Evolutionary conservation across 2,797 vertebrate species (phyloP).

Genomic region (Synaphobranchus kaupii): DNA sequence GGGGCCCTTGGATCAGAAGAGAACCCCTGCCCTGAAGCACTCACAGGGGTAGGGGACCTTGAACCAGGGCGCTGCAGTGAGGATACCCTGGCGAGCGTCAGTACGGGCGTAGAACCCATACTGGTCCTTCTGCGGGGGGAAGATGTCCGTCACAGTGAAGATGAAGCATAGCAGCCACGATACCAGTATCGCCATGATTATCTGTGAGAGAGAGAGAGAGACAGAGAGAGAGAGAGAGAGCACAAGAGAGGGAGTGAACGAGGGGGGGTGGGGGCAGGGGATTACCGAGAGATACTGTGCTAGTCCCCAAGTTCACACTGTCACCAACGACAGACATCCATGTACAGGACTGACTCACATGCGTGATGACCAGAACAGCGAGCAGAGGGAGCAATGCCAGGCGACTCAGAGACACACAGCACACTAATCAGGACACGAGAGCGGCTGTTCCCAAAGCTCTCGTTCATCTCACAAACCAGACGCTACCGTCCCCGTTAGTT

Average conservation of each 20-base stretch:
- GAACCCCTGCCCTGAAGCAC: constrained; percentile 52
- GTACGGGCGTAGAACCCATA: constrained; percentile 95
- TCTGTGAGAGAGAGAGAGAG: constrained; percentile 66
- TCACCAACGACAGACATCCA: not conserved
- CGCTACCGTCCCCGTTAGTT: no score
- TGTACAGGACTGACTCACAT: not conserved
- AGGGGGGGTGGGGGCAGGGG: not conserved
- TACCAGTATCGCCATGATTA: constrained; percentile 94
- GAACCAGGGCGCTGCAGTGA: constrained; percentile 92
- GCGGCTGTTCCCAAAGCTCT: no score
- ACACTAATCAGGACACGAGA: not conserved
- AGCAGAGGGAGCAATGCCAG: not conserved
- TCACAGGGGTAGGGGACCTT: constrained; percentile 96
- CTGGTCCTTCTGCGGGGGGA: constrained; percentile 86
- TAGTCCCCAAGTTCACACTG: not conserved
- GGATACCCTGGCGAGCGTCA: constrained; percentile 87
- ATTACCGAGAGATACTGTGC: not conserved
- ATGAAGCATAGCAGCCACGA: constrained; percentile 97
- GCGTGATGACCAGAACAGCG: not conserved
- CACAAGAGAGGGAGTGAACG: no score
- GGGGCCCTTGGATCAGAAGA: no score
- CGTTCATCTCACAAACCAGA: no score
- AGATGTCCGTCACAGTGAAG: constrained; percentile 93
- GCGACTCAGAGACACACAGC: not conserved
- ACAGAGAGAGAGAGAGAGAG: not conserved